A percentile compares a stretch with the other conserved stretches of the same genome.
phyloP scores from a whole-genome alignment of 2,888 invertebrate genomes.

The Coecobrya sp. region DNA sequence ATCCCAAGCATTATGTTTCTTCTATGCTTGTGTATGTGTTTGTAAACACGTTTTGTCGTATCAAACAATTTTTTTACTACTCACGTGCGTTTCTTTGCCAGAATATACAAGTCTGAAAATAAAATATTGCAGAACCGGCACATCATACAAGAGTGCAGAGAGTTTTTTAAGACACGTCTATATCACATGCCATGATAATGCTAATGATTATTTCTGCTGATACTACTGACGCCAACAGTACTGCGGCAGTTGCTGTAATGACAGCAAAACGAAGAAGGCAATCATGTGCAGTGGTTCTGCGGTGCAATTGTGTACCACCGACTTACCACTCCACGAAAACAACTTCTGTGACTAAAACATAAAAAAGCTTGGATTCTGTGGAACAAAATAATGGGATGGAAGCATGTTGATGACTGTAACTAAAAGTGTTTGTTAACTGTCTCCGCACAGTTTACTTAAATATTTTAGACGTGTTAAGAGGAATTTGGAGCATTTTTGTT shows the following conservation, averaged over 20 bases:
- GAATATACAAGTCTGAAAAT: neutral
- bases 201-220: constrained; percentile 5
- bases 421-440: neutral
- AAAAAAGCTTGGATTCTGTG: neutral
- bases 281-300: neutral
- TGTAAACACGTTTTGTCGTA: neutral
- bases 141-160: too few species aligned
- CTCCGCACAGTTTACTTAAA: neutral
- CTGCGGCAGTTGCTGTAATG: neutral
- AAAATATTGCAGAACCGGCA: neutral
- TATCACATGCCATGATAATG: neutral
- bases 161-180: neutral
- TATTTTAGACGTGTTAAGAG: constrained; percentile 25
- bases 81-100: neutral
- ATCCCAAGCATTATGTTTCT: neutral
- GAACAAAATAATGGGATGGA: neutral
- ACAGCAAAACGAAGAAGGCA: neutral
- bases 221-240: neutral
- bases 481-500: neutral
- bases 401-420: neutral
- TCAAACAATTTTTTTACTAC: neutral
- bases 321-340: neutral
- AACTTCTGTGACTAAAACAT: neutral
- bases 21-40: neutral
- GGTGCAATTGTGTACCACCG: neutral